Conservation (phyloP, 2,113 vertebrate species). For the Axis porcinus region DNA sequence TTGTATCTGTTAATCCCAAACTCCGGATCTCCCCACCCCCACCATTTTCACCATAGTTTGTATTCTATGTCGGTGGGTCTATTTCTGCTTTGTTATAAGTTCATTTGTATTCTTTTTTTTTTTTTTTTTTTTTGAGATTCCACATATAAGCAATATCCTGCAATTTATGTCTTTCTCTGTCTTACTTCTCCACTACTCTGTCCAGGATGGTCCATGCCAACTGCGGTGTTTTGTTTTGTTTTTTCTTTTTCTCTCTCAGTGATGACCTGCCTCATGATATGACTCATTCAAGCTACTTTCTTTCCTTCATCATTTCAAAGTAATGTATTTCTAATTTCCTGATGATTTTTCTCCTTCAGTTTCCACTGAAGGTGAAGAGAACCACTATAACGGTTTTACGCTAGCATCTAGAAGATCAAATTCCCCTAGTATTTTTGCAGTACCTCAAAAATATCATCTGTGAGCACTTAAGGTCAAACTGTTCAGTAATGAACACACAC, state of each 20-base stretch:
- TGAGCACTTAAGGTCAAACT: neutral
- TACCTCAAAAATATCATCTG: neutral
- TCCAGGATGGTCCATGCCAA: rapidly evolving
- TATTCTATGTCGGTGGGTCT: neutral
- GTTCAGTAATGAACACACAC: neutral
- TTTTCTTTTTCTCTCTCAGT: neutral
- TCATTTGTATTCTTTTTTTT: neutral
- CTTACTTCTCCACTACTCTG: neutral
- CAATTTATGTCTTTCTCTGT: neutral
- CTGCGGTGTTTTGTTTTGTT: rapidly evolving
- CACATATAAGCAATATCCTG: neutral
- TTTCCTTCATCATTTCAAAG: neutral
- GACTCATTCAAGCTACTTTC: neutral
- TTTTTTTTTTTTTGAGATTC: neutral
- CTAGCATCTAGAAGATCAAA: neutral
- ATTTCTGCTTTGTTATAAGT: neutral
- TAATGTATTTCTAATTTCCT: neutral
- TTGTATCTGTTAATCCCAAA: neutral
- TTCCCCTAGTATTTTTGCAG: neutral
- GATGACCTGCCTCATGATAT: neutral
- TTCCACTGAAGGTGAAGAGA: neutral
- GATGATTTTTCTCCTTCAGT: neutral
- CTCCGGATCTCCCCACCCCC: neutral
- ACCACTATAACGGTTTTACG: neutral
- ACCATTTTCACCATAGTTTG: neutral